Conservation (phyloP, 2,888 invertebrate genomes). For the Brachypterus glaber region DNA sequence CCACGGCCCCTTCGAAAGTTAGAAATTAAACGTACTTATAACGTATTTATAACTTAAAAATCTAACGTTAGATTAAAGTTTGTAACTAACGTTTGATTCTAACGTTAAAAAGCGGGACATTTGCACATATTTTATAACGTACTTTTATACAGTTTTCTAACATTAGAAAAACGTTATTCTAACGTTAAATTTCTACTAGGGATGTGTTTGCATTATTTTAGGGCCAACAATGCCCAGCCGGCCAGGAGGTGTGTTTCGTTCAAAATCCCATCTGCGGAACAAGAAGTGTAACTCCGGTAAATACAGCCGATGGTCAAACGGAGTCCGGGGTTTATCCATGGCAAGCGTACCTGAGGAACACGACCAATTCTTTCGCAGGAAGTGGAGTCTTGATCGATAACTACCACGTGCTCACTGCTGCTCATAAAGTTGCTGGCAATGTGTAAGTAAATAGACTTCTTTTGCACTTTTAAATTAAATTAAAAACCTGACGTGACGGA, state of each 20-base stretch:
- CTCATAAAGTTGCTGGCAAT: slow-evolving; percentile 51
- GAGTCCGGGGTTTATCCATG: slow-evolving; percentile 64
- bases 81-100: too few species aligned
- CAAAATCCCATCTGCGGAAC: slow-evolving; percentile 39
- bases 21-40: too few species aligned
- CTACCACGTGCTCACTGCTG: slow-evolving; percentile 62
- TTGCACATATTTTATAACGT: too few species aligned
- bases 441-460: slow-evolving; percentile 19
- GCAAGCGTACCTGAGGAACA: slow-evolving; percentile 46
- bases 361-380: slow-evolving; percentile 48
- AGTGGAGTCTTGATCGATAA: slow-evolving; percentile 61
- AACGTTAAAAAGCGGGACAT: too few species aligned
- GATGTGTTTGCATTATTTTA: too few species aligned
- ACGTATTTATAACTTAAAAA: too few species aligned
- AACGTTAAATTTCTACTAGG: too few species aligned
- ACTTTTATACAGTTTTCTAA: too few species aligned
- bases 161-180: too few species aligned
- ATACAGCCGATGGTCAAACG: slow-evolving; percentile 46
- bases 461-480: background rate
- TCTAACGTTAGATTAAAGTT: too few species aligned
- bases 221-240: slow-evolving; percentile 32
- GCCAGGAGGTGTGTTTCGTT: slow-evolving; percentile 28
- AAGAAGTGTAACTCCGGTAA: slow-evolving; percentile 32
- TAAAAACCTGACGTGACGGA: too few species aligned
- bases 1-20: too few species aligned